phyloP scores from a whole-genome alignment of 2,113 vertebrate genomes.

The Scytalopus superciliaris region DNA sequence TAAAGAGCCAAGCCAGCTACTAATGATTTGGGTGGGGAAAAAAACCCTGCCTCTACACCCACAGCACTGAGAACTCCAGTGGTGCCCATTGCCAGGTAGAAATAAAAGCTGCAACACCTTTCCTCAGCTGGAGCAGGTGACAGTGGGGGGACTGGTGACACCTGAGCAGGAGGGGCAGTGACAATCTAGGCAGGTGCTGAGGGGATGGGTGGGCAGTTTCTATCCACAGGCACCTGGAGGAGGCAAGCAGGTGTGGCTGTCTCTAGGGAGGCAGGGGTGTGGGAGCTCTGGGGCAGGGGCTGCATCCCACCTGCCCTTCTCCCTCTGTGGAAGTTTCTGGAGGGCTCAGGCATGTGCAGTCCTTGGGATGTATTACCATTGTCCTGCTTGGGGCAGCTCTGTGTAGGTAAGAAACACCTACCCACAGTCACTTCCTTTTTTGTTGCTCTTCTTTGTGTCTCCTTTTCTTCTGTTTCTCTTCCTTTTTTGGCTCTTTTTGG shows the following conservation, averaged over 20 bases:
- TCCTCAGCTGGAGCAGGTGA: background rate
- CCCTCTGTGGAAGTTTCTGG: background rate
- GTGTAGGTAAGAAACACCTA: background rate
- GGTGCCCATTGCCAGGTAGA: background rate
- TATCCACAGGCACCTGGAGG: too few relatives aligned
- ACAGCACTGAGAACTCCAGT: background rate
- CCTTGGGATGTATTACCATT: background rate
- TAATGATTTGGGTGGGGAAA: background rate
- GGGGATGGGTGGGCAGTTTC: fast-evolving
- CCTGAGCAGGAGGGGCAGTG: background rate
- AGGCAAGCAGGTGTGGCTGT: background rate
- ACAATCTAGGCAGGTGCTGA: background rate
- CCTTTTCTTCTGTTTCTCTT: background rate
- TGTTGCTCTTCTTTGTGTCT: background rate
- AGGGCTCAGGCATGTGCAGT: background rate
- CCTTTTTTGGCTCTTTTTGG: background rate
- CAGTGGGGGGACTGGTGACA: background rate
- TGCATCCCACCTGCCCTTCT: background rate
- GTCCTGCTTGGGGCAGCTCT: background rate
- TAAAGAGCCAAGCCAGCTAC: background rate
- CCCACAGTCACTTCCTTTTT: background rate
- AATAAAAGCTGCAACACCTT: background rate
- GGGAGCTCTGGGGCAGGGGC: background rate
- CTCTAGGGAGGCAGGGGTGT: background rate
- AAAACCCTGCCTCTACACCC: too few relatives aligned